Evolutionary conservation across 2,888 invertebrate genomes (phyloP), one percentile per base, ranked within the genome.

Genomic region (Nomada fabriciana): DNA sequence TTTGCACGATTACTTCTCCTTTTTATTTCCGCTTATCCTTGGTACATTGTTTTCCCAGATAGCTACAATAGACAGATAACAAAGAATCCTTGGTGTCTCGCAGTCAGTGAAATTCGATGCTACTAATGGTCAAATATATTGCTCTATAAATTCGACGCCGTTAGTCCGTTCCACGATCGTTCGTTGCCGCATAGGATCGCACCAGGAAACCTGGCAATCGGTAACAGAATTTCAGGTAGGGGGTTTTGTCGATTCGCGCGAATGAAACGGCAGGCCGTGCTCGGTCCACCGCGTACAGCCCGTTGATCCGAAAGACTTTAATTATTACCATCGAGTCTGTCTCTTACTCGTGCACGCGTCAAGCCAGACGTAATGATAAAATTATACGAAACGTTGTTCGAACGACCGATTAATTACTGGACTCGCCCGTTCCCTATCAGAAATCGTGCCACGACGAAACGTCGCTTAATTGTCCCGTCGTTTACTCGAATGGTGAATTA

Each of bases 281-380:
- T 73, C 73, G 84, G 76, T 73, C 82, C 78, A 61, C 55, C 50
- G 47, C 53, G 75, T 70, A n/a, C 86, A 73, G 82, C 63, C 78
- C 85, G 82, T 80, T 85, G 89, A 85, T 88, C 87, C 89, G 88
- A 86, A 89, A 87, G 83, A 85, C 88, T 90, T 90, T 90, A 90
- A 90, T 90, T 90, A 90, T 90, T 88, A 85, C 83, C 86, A 82
- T 86, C 85, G 86, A 83, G 79, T 80, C 69, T 23, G 59, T 74
- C 74, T 50, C 79, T 60, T 71, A 64, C n/a, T 52, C 72, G 36
- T 73, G 77, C 64, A 59, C 81, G 86, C 76, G 77, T 80, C 78
- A 85, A 81, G 80, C 79, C 86, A 61, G 60, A 63, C 76, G 82
- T 80, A 87, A 86, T 74, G 84, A 81, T 69, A 63, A 81, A 86